phyloP scores from a whole-genome alignment of 37 sponge, comb jelly and placozoan species.

The Oopsacas minuta region DNA sequence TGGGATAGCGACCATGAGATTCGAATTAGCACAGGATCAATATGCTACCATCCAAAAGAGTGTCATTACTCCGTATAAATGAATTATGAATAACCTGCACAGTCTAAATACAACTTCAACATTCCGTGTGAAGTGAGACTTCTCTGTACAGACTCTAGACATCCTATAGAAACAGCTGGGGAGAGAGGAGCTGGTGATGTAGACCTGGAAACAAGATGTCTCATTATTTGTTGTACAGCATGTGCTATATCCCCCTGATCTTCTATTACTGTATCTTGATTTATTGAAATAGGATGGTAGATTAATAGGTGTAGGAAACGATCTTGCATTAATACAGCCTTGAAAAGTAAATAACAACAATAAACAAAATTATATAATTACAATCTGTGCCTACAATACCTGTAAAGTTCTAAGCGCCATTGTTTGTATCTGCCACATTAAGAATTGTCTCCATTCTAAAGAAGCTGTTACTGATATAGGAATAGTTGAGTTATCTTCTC shows the following conservation, averaged over 20 bases:
- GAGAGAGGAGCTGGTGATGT: neutral
- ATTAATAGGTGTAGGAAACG: neutral
- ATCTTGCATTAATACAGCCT: neutral
- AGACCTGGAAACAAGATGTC: neutral
- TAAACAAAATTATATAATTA: neutral
- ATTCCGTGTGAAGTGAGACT: neutral
- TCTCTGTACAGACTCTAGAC: neutral
- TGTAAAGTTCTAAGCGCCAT: neutral
- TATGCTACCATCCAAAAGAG: too few species aligned
- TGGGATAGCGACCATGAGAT: too few species aligned
- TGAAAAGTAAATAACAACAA: neutral
- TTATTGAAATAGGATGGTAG: constrained; percentile 12
- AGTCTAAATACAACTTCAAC: neutral
- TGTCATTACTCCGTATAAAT: too few species aligned
- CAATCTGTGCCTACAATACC: neutral
- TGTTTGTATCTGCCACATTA: neutral
- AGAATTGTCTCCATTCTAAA: neutral
- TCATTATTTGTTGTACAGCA: neutral
- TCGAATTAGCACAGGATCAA: too few species aligned
- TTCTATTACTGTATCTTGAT: neutral
- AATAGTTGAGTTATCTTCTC: neutral
- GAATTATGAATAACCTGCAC: too few species aligned
- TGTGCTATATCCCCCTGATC: neutral
- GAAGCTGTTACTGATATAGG: neutral
- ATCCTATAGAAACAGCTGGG: neutral